Evolutionary conservation across 92 coral and sea anemone genomes (phyloP).

Genomic region (Zoanthus sansibaricus): DNA sequence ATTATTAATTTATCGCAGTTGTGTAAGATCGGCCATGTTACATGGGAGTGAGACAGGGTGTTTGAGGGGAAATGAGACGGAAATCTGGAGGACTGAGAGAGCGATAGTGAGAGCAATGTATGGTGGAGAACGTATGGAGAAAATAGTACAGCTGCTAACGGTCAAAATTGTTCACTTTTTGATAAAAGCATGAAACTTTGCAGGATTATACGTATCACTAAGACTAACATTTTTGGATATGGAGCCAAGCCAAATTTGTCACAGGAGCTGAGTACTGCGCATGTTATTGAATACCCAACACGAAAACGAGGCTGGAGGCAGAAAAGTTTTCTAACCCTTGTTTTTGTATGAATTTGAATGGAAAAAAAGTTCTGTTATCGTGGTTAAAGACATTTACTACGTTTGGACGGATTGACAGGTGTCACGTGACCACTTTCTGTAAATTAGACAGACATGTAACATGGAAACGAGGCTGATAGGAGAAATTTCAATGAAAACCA

Average conservation of each 20-base stretch:
- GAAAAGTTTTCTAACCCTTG: neutral
- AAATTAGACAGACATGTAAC: neutral
- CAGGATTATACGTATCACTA: constrained; percentile 50
- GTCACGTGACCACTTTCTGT: neutral
- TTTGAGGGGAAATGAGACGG: no score
- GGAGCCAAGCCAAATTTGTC: constrained; percentile 61
- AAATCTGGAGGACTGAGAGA: no score
- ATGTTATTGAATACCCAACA: no score
- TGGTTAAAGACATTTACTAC: neutral
- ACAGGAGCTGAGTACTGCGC: constrained; percentile 7
- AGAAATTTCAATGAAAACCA: neutral
- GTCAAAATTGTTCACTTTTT: constrained; percentile 63
- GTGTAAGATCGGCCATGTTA: no score
- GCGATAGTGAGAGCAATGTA: no score
- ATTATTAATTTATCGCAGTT: no score
- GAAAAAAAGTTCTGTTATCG: neutral
- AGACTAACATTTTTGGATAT: constrained; percentile 60
- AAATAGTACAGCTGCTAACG: constrained; percentile 71
- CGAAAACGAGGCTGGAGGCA: no score
- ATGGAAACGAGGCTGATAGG: constrained; percentile 15
- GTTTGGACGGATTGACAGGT: neutral
- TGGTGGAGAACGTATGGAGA: no score
- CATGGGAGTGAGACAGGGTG: no score
- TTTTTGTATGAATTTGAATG: neutral
- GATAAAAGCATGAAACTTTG: constrained; percentile 76